These are phyloP conservation scores for Quadriops clusia DNA, from an alignment of 2,888 invertebrate species.

Conservation along the genomic window DNA sequence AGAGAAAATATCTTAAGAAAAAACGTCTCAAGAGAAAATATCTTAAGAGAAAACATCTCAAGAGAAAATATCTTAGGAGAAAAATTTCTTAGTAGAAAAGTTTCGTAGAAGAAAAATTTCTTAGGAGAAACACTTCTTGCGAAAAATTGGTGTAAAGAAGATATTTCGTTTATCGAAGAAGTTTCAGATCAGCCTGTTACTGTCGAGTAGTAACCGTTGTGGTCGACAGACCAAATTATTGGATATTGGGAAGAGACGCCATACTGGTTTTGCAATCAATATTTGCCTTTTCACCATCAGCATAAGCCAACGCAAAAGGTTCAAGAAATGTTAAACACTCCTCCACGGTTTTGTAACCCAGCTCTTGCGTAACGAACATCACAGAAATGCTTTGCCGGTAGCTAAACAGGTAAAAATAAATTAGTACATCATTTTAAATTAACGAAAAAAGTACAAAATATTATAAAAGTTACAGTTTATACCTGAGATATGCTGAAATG, in stretches of 20 bases:
- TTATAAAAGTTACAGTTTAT: constrained; percentile 2
- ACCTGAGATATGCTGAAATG: constrained; percentile 6
- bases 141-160: no score
- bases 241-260: constrained; percentile 45
- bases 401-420: constrained; percentile 45
- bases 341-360: constrained; percentile 75
- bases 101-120: no score
- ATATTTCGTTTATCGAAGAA: no score
- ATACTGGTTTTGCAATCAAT: constrained; percentile 86
- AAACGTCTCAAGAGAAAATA: no score
- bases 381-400: constrained; percentile 87
- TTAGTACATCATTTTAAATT: constrained; percentile 4
- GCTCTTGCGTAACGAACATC: constrained; percentile 73
- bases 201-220: no score
- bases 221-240: constrained; percentile 21
- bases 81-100: no score
- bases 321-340: constrained; percentile 82
- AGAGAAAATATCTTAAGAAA: no score
- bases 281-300: constrained; percentile 55
- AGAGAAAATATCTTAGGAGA: no score
- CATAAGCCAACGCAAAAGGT: constrained; percentile 65
- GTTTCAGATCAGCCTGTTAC: no score
- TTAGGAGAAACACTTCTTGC: no score
- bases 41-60: no score
- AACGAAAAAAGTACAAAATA: neutral